phyloP scores from a whole-genome alignment of 2,797 vertebrate genomes.

The Smutsia gigantea region DNA sequence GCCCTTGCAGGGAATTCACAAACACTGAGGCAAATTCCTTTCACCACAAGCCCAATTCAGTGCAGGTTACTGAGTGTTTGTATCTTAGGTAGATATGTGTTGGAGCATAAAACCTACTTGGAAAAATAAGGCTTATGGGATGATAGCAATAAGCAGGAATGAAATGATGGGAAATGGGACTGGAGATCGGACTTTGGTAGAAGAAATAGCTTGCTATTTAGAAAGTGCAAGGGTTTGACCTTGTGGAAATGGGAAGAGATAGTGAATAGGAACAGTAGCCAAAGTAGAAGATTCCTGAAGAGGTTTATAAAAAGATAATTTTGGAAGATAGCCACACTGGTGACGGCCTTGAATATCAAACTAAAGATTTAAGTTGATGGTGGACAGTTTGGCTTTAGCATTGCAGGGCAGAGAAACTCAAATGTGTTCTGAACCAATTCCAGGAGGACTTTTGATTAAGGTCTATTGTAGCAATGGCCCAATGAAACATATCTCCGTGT shows the following conservation, averaged over 20 bases:
- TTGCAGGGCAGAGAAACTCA: neutral
- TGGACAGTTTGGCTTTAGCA: neutral
- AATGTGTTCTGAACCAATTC: neutral
- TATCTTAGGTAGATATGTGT: neutral
- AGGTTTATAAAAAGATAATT: conserved; percentile 25
- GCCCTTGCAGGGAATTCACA: conserved; percentile 48
- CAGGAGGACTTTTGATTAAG: neutral
- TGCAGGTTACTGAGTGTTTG: conserved; percentile 45
- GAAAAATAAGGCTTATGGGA: conserved; percentile 55
- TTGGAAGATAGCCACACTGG: neutral
- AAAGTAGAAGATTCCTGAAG: conserved; percentile 18
- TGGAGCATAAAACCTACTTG: conserved; percentile 34
- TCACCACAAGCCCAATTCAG: neutral
- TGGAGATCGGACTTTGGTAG: conserved; percentile 16
- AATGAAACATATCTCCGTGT: neutral
- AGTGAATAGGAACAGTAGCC: neutral
- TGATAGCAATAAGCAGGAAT: conserved; percentile 51
- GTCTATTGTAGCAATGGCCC: neutral
- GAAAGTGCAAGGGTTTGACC: conserved; percentile 46
- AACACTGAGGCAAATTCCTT: conserved; percentile 49
- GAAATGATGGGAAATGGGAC: conserved; percentile 51
- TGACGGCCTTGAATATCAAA: conserved; percentile 17
- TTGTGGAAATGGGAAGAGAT: conserved; percentile 27
- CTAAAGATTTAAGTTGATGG: neutral
- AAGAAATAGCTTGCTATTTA: conserved; percentile 67